Evolutionary conservation across 2,797 vertebrate genomes (phyloP).

Genomic region (Crenuchus spilurus): DNA sequence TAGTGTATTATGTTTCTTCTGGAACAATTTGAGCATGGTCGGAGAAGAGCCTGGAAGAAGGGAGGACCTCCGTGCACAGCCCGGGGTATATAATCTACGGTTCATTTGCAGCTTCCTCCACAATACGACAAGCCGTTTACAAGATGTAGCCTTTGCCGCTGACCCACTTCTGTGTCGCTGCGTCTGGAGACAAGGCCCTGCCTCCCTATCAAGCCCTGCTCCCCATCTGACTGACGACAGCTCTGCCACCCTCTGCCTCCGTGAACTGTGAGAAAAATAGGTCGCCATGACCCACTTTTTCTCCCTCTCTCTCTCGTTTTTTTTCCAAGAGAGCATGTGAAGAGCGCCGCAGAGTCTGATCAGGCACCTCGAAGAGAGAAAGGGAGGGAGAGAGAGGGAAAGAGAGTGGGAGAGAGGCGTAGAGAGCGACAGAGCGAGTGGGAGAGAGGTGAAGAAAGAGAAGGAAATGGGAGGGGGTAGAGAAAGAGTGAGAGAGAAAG

Average conservation of each 20-base stretch:
- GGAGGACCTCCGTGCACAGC: slow-evolving; percentile 70
- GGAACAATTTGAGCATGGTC: slow-evolving; percentile 15
- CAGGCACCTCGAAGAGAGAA: slow-evolving; percentile 43
- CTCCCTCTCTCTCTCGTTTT: slow-evolving; percentile 49
- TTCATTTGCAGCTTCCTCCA: slow-evolving; percentile 79
- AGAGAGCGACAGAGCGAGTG: slow-evolving; percentile 36
- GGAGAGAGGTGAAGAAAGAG: neutral
- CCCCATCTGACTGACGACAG: slow-evolving; percentile 79
- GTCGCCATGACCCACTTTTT: slow-evolving; percentile 84
- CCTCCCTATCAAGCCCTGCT: slow-evolving; percentile 77
- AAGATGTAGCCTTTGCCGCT: slow-evolving; percentile 77
- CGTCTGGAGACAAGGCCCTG: slow-evolving; percentile 76
- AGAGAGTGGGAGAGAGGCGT: neutral
- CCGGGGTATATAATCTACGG: slow-evolving; percentile 77
- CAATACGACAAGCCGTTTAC: slow-evolving; percentile 80
- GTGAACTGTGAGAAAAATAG: slow-evolving; percentile 84
- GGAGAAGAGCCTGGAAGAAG: slow-evolving; percentile 43
- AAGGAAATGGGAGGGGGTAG: neutral
- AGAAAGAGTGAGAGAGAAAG: neutral
- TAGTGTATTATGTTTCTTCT: neutral
- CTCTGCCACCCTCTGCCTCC: slow-evolving; percentile 80
- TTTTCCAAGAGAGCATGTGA: slow-evolving; percentile 69
- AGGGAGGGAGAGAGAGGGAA: neutral
- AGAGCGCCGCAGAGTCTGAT: slow-evolving; percentile 76
- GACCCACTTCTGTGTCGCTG: slow-evolving; percentile 81